Evolutionary conservation across 2,113 vertebrate genomes (phyloP).

Genomic region (Bubo scandiacus): DNA sequence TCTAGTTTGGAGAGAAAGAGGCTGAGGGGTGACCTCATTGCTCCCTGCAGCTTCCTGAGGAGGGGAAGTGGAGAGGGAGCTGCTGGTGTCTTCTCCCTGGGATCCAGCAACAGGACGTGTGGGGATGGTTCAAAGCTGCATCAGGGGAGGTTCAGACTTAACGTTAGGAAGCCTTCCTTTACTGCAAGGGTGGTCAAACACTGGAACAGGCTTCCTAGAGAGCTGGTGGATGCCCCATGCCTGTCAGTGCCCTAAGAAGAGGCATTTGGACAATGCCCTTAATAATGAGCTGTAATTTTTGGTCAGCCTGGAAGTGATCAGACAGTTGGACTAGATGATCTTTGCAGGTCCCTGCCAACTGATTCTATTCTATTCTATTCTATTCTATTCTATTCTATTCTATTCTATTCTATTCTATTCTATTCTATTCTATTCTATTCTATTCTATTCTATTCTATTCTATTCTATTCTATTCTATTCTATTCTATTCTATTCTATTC

Average conservation of each 20-base stretch:
- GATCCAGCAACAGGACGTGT: accelerated
- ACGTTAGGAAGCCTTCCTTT: not conserved
- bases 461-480: not conserved
- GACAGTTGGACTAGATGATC: not conserved
- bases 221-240: accelerated
- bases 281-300: not conserved
- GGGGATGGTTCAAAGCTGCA: not conserved
- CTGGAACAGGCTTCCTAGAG: not conserved
- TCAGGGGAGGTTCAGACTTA: not conserved
- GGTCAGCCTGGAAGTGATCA: not conserved
- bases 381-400: not conserved
- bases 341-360: not conserved
- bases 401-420: not conserved
- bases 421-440: not conserved
- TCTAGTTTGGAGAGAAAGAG: not conserved
- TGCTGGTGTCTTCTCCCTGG: not conserved
- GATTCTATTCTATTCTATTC: too few species aligned
- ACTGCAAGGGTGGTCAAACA: not conserved
- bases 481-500: not conserved
- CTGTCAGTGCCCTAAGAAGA: not conserved
- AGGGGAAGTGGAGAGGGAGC: not conserved
- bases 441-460: not conserved
- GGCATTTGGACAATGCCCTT: not conserved
- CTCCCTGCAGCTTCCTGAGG: not conserved
- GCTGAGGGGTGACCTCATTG: not conserved